A percentile compares a stretch with the other conserved stretches of the same genome.
Conservation (phyloP, 2,888 invertebrate genomes). For the Odontothrips loti region DNA sequence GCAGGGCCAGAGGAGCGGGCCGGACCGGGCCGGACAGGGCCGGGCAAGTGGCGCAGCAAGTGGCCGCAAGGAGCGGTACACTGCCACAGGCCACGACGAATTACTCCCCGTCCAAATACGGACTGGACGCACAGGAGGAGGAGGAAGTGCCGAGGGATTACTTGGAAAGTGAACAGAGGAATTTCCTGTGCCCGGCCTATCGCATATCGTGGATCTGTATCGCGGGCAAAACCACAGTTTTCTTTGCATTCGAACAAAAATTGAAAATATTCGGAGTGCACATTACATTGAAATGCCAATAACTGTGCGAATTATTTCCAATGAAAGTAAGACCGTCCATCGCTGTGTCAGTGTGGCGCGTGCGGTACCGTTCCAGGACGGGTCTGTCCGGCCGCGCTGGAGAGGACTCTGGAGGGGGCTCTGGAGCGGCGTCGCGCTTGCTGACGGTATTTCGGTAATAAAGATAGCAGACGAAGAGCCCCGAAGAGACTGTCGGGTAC, state of each 20-base stretch:
- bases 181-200: neutral
- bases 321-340: too few relatives aligned
- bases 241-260: too few relatives aligned
- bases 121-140: neutral
- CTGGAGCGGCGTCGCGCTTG: neutral
- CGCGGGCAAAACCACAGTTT: too few relatives aligned
- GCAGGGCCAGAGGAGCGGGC: neutral
- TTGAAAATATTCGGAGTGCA: too few relatives aligned
- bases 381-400: too few relatives aligned
- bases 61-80: neutral
- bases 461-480: neutral
- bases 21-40: neutral
- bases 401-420: too few relatives aligned
- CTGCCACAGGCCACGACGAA: neutral
- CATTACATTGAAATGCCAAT: too few relatives aligned
- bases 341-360: too few relatives aligned
- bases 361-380: too few relatives aligned
- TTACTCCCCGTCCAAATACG: too few relatives aligned
- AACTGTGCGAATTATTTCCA: too few relatives aligned
- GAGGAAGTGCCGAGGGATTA: neutral
- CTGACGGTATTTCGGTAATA: neutral
- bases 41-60: conserved; percentile 6
- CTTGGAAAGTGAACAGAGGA: neutral
- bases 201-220: too few relatives aligned
- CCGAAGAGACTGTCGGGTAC: neutral